Conservation (phyloP, 2,113 vertebrate species). For the Corythornis vintsioides region DNA sequence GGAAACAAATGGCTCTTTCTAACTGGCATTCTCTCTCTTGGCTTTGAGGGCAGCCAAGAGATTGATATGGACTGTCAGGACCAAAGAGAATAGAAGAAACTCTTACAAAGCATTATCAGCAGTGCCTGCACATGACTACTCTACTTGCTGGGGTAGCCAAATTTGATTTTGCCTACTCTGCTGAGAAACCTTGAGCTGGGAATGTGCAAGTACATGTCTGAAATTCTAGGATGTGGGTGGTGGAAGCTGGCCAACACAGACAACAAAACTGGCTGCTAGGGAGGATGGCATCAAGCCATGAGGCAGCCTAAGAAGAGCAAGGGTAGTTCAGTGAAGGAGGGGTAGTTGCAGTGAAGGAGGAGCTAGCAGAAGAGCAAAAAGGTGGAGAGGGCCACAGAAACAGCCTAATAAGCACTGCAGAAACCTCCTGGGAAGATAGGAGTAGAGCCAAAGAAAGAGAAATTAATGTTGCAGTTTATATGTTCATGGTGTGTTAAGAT, state of each 20-base stretch:
- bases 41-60: not conserved
- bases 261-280: not conserved
- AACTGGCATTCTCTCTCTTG: not conserved
- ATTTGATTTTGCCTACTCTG: slow-evolving; percentile 47
- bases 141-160: slow-evolving; percentile 19
- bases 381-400: not conserved
- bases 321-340: not conserved
- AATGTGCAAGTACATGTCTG: slow-evolving; percentile 41
- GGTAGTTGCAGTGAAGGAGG: not conserved
- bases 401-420: not conserved
- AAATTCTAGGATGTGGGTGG: slow-evolving; percentile 36
- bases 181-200: slow-evolving; percentile 17
- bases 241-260: not conserved
- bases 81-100: not conserved
- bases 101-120: not conserved
- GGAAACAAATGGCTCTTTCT: not conserved
- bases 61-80: not conserved
- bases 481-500: not conserved
- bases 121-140: not conserved
- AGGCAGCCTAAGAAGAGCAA: not conserved
- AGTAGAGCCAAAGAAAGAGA: not conserved
- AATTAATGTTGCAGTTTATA: not conserved
- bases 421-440: not conserved
- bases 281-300: not conserved
- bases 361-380: not conserved